A percentile compares a stretch with the other conserved stretches of the same genome.
Conservation (phyloP, 2,797 vertebrate species). For the Gallinago solitaria region DNA sequence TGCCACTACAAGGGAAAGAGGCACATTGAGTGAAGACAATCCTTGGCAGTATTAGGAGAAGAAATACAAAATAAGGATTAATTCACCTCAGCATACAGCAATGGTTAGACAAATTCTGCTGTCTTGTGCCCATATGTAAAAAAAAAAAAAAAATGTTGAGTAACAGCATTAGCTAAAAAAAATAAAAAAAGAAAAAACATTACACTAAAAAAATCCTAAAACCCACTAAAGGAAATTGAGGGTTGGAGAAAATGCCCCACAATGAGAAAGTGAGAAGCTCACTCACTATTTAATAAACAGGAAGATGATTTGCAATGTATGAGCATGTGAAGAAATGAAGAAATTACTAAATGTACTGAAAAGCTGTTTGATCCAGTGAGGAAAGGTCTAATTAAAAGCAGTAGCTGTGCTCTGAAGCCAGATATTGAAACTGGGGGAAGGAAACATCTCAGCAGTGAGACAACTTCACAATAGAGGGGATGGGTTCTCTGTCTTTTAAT, state of each 20-base stretch:
- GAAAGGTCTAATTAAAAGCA: background rate
- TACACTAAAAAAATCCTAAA: background rate
- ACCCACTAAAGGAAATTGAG: background rate
- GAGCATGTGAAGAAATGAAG: background rate
- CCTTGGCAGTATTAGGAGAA: background rate
- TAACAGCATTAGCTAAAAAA: background rate
- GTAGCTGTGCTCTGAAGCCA: background rate
- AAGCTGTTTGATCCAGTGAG: background rate
- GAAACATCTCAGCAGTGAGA: background rate
- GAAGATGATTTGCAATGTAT: background rate
- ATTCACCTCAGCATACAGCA: background rate
- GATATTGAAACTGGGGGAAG: background rate
- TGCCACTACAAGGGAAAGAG: background rate
- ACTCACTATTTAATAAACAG: background rate
- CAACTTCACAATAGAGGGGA: background rate
- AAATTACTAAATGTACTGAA: background rate
- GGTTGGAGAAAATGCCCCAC: background rate
- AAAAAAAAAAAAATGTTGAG: background rate
- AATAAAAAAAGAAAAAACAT: rapidly evolving
- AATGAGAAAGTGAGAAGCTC: background rate
- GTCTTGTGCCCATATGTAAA: background rate
- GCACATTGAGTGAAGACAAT: background rate
- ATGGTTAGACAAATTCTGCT: background rate
- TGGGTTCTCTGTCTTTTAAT: background rate
- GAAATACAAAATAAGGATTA: background rate